These are phyloP conservation scores for Harpalus rufipes DNA, from an alignment of 2,888 invertebrate species.

Conservation along the genomic window DNA sequence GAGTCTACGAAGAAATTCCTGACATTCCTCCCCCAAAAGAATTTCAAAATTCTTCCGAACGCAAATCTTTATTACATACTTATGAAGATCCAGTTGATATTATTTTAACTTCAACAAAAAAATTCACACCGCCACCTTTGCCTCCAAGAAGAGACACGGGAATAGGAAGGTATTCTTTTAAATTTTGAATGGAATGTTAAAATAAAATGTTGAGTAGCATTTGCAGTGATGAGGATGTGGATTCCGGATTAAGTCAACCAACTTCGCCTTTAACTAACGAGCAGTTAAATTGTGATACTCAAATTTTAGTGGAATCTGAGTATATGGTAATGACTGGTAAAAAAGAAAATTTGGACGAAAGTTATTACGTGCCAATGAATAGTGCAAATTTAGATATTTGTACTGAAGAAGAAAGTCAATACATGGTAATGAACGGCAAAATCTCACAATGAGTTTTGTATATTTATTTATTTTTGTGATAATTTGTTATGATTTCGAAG, in stretches of 20 bases:
- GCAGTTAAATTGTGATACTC: background rate
- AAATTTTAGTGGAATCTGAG: slow-evolving; percentile 71
- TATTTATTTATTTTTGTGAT: slow-evolving; percentile 52
- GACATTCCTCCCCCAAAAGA: slow-evolving; percentile 74
- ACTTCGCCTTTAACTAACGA: slow-evolving; percentile 39
- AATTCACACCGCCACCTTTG: slow-evolving; percentile 77
- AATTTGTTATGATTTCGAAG: slow-evolving; percentile 54
- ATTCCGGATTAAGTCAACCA: slow-evolving; percentile 53
- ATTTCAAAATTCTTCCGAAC: slow-evolving; percentile 66
- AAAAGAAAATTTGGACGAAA: slow-evolving; percentile 71
- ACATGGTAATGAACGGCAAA: slow-evolving; percentile 74
- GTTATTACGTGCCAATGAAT: slow-evolving; percentile 75
- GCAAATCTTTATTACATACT: slow-evolving; percentile 72
- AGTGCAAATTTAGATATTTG: slow-evolving; percentile 72
- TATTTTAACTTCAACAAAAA: slow-evolving; percentile 72
- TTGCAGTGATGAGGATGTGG: slow-evolving; percentile 59
- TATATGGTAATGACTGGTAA: slow-evolving; percentile 75
- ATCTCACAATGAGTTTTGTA: slow-evolving; percentile 59
- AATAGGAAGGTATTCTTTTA: background rate
- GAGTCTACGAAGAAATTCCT: slow-evolving; percentile 85
- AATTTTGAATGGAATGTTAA: slow-evolving; percentile 65
- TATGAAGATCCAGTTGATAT: slow-evolving; percentile 77
- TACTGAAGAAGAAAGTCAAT: slow-evolving; percentile 73
- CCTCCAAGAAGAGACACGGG: slow-evolving; percentile 76
- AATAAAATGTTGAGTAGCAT: slow-evolving; percentile 10